Evolutionary conservation across 2,888 invertebrate species (phyloP), one percentile per base, ranked within the genome.

Genomic region (Taphrorychus bicolor): DNA sequence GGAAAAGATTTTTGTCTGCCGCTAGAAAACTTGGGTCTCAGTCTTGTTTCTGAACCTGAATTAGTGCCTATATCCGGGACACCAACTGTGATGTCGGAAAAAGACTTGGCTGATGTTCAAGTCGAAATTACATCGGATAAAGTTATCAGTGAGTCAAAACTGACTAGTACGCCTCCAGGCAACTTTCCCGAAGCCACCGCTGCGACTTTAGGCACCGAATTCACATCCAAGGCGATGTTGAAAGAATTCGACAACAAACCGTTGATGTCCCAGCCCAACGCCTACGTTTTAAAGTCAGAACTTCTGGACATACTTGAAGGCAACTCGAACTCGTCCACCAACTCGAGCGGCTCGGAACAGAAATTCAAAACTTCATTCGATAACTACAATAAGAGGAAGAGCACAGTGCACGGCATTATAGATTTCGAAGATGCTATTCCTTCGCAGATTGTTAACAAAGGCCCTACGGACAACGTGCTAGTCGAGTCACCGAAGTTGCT

Each of bases 31-130:
- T 2, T 32, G 9, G 32, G 11, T 11, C 32, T 32, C 9, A 32
- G 11, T 9, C 32, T 11, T 32, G 32, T 9, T 11, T 63, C 53
- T 14, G 74, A 73, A 57, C 66, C 77, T 9, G 77, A 79, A 62
- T 53, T 77, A 22, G 80, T 86, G 48, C 83, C 83, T 76, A 82
- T 84, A 0, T 85, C 87, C 79, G 85, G 85, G 81, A 87, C 87
- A 83, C 83, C 87, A 82, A 86, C 86, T 75, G 86, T 87, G 2
- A 79, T 81, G 45, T 82, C 83, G 9, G 81, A 82, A 68, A 78
- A 78, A 70, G 81, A 80, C 73, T 73, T 82, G 56, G 80, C 76
- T 2, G 80, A 82, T 58, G 76, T 77, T 18, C 87, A 87, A 76
- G 85, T 84, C 0, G 84, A 87, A 14, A 87, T 87, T 75, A 85